Conservation (phyloP, 1,140 invertebrate genomes). For the Drosophila aff. region DNA sequence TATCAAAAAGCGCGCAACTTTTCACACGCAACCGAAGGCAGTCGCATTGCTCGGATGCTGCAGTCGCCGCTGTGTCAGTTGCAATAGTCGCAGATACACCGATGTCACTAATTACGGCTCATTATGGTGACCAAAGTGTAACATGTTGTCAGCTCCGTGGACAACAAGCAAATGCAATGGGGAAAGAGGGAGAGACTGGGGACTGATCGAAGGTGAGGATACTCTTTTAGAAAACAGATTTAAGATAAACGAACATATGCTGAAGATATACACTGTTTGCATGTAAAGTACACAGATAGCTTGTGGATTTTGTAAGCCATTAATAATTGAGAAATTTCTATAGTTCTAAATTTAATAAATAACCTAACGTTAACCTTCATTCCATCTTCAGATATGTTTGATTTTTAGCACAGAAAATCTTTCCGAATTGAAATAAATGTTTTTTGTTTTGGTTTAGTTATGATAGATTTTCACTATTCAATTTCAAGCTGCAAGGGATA, state of each 20-base stretch:
- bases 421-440: no score
- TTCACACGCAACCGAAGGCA: conserved; percentile 66
- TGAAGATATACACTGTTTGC: background rate
- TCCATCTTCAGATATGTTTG: no score
- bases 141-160: conserved; percentile 78
- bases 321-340: no score
- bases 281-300: no score
- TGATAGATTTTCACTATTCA: no score
- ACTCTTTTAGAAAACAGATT: background rate
- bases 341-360: no score
- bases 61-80: conserved; percentile 33
- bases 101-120: conserved; percentile 81
- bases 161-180: conserved; percentile 46
- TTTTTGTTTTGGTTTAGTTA: no score
- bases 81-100: conserved; percentile 58
- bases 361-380: no score
- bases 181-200: background rate
- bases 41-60: conserved; percentile 37
- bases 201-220: background rate
- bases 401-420: no score
- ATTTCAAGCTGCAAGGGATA: no score
- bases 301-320: no score
- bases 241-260: background rate
- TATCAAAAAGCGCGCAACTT: conserved; percentile 81
- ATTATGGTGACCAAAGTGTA: conserved; percentile 84